Evolutionary conservation across 1,140 invertebrate species (phyloP).

Genomic region (Aphelinus atriplicis): DNA sequence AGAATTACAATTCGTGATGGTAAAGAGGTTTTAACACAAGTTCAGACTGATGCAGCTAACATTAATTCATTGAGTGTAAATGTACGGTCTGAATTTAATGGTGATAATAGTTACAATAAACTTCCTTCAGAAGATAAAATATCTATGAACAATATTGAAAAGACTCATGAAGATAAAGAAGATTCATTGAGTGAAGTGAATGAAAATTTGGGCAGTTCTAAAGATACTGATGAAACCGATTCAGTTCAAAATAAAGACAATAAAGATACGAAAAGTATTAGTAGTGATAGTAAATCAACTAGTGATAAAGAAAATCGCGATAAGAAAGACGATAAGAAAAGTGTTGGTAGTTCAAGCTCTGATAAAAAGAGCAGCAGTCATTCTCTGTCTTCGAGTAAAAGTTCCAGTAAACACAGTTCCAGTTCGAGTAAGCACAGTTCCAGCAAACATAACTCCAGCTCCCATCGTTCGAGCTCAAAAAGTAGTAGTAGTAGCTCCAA

Average conservation of each 20-base stretch:
- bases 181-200: conserved; percentile 33
- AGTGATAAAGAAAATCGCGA: conserved; percentile 64
- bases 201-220: neutral
- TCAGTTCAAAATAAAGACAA: conserved; percentile 57
- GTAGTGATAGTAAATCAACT: conserved; percentile 54
- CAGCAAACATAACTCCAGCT: conserved; percentile 59
- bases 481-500: conserved; percentile 53
- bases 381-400: conserved; percentile 65
- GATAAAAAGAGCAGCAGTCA: conserved; percentile 67
- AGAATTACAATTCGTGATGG: conserved; percentile 80
- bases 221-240: conserved; percentile 46
- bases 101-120: conserved; percentile 37
- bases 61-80: conserved; percentile 49
- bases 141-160: conserved; percentile 46
- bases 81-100: conserved; percentile 45
- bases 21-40: conserved; percentile 76
- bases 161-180: conserved; percentile 45
- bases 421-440: conserved; percentile 57
- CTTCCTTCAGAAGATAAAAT: conserved; percentile 39
- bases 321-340: conserved; percentile 59
- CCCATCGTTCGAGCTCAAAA: conserved; percentile 58
- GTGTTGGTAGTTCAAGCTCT: conserved; percentile 51
- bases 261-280: conserved; percentile 49
- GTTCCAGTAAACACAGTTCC: conserved; percentile 65
- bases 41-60: conserved; percentile 63